phyloP scores from a whole-genome alignment of 2,113 vertebrate species.

The Pyrgilauda ruficollis region DNA sequence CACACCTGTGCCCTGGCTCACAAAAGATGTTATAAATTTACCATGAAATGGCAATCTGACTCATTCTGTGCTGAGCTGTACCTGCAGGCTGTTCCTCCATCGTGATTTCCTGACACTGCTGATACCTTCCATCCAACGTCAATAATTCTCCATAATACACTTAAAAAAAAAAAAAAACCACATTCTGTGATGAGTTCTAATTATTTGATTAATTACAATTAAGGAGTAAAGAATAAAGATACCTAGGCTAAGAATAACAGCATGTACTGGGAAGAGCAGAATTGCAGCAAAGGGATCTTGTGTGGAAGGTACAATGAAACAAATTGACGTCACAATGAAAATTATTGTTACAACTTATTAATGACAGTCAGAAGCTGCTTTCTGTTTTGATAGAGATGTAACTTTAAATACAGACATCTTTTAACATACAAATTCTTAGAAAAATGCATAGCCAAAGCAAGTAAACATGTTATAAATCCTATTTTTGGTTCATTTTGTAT shows the following conservation, averaged over 20 bases:
- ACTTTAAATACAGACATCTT: not conserved
- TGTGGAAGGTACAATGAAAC: not conserved
- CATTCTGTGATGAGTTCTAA: not conserved
- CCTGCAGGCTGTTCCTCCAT: not conserved
- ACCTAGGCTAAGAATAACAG: not conserved
- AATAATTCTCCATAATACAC: fast-evolving
- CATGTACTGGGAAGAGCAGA: not conserved
- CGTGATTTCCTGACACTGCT: not conserved
- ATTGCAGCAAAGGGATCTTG: not conserved
- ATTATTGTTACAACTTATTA: not conserved
- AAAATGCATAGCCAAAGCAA: not conserved
- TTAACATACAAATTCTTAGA: not conserved
- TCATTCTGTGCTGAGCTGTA: not conserved
- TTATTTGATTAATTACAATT: not conserved
- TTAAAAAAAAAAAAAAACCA: not conserved
- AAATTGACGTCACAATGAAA: not conserved
- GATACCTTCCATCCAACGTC: not conserved
- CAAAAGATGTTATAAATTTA: not conserved
- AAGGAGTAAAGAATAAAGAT: not conserved
- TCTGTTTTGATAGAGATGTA: not conserved
- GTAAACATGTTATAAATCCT: not conserved
- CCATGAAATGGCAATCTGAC: not conserved
- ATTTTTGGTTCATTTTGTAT: not conserved
- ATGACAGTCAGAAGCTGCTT: not conserved
- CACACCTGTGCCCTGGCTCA: fast-evolving